Conservation (phyloP, 2,888 invertebrate species). For the Torymus auratus region DNA sequence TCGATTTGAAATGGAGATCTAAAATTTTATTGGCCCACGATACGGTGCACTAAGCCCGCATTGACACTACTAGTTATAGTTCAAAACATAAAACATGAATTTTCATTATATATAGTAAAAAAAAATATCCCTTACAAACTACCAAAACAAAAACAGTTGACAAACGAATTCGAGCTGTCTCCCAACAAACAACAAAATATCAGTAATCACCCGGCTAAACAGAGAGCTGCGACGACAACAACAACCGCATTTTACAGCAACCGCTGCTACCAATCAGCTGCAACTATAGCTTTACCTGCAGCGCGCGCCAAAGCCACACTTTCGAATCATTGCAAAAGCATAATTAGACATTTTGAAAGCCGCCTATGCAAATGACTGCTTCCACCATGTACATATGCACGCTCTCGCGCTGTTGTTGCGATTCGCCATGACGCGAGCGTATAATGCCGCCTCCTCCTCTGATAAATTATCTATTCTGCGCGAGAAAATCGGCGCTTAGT, state of each 20-base stretch:
- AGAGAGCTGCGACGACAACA: neutral
- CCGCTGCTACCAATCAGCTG: neutral
- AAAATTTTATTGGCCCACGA: too few relatives aligned
- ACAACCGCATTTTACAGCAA: neutral
- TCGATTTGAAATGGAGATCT: too few relatives aligned
- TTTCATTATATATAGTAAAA: too few relatives aligned
- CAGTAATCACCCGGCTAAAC: neutral
- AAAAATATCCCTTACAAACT: too few relatives aligned
- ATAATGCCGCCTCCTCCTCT: neutral
- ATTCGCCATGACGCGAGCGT: slow-evolving; percentile 14
- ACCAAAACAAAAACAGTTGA: too few relatives aligned
- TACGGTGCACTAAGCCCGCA: too few relatives aligned
- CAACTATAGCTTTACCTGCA: too few relatives aligned
- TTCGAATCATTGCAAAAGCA: slow-evolving; percentile 34
- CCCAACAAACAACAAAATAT: too few relatives aligned
- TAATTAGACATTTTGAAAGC: slow-evolving; percentile 51
- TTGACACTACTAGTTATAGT: too few relatives aligned
- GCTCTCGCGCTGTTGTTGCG: neutral
- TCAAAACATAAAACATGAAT: too few relatives aligned
- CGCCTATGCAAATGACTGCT: slow-evolving; percentile 41
- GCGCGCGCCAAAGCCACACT: neutral
- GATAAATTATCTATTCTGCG: slow-evolving; percentile 56
- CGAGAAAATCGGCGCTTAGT: slow-evolving; percentile 58
- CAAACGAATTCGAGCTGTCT: too few relatives aligned
- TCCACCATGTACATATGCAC: too few relatives aligned